Evolutionary conservation across 2,888 invertebrate species (phyloP).

Genomic region (Chaetoderma sp.): DNA sequence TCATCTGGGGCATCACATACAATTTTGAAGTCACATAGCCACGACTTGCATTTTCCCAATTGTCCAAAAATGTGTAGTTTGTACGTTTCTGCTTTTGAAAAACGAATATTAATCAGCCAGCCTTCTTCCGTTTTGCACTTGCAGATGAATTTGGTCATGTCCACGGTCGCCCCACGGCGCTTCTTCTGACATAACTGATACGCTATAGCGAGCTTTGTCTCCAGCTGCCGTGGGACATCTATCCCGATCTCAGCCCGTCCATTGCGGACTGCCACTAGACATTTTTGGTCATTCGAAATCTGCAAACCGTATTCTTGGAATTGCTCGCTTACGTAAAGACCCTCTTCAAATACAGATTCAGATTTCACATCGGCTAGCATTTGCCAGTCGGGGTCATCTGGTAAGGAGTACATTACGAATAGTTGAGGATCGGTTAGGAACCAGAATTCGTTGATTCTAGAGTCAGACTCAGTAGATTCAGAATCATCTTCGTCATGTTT

Average conservation of each 20-base stretch:
- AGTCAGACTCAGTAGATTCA: conserved; percentile 25
- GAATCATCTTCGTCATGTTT: conserved; percentile 13
- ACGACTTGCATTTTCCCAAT: conserved; percentile 28
- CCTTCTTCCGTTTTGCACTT: background rate
- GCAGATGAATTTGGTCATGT: conserved; percentile 24
- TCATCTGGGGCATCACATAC: conserved; percentile 41
- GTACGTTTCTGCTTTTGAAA: conserved; percentile 48
- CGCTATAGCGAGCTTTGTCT: conserved; percentile 30
- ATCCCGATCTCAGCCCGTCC: conserved; percentile 39
- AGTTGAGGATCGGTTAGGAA: conserved; percentile 56
- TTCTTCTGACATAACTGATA: conserved; percentile 41
- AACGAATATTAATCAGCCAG: conserved; percentile 30
- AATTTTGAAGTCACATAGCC: conserved; percentile 52
- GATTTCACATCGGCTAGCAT: conserved; percentile 40
- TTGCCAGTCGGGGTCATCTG: conserved; percentile 51
- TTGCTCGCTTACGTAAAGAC: conserved; percentile 50
- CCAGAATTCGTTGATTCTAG: conserved; percentile 52
- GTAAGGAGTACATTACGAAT: conserved; percentile 52
- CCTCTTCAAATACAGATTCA: conserved; percentile 42
- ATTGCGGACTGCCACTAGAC: conserved; percentile 38
- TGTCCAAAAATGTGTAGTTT: conserved; percentile 50
- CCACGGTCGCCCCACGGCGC: conserved; percentile 10
- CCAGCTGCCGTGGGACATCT: conserved; percentile 14
- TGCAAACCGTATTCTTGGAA: conserved; percentile 46
- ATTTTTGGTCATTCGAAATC: conserved; percentile 37